Evolutionary conservation across 2,113 vertebrate genomes (phyloP).

Genomic region (Microtus ochrogaster): DNA sequence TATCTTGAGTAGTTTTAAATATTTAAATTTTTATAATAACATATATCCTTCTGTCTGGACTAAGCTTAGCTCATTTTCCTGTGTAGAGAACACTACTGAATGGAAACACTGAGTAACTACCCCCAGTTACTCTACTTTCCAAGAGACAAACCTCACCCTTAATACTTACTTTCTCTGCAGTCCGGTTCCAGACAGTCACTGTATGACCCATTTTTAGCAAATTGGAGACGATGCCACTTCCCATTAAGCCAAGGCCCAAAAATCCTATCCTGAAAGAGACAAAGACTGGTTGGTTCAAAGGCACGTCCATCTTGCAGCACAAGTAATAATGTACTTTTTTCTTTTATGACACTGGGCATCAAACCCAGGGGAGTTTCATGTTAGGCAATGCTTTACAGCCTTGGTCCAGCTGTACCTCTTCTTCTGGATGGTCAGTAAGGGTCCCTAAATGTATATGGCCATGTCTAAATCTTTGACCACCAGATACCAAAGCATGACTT

Average conservation of each 20-base stretch:
- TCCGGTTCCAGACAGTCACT: slow-evolving; percentile 99
- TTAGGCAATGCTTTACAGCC: background rate
- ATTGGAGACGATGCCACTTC: slow-evolving; percentile 98
- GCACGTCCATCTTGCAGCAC: background rate
- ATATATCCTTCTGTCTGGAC: background rate
- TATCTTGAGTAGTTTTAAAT: background rate
- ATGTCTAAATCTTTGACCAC: background rate
- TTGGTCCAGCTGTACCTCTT: background rate
- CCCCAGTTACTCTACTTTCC: background rate
- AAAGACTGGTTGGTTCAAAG: slow-evolving; percentile 27
- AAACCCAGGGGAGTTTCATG: background rate
- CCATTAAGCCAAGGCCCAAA: slow-evolving; percentile 98
- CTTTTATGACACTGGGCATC: background rate
- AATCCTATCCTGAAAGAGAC: slow-evolving; percentile 94
- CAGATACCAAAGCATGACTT: background rate
- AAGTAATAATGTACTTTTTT: background rate
- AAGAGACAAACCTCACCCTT: background rate
- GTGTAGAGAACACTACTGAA: background rate
- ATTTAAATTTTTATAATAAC: background rate
- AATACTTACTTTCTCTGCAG: slow-evolving; percentile 95
- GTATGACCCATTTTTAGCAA: slow-evolving; percentile 98
- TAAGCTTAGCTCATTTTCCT: background rate
- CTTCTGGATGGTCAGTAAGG: background rate
- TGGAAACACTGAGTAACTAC: background rate
- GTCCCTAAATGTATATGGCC: background rate